Evolutionary conservation across 2,888 invertebrate species (phyloP), one percentile per base, ranked within the genome.

Genomic region (Eretmocerus hayati): DNA sequence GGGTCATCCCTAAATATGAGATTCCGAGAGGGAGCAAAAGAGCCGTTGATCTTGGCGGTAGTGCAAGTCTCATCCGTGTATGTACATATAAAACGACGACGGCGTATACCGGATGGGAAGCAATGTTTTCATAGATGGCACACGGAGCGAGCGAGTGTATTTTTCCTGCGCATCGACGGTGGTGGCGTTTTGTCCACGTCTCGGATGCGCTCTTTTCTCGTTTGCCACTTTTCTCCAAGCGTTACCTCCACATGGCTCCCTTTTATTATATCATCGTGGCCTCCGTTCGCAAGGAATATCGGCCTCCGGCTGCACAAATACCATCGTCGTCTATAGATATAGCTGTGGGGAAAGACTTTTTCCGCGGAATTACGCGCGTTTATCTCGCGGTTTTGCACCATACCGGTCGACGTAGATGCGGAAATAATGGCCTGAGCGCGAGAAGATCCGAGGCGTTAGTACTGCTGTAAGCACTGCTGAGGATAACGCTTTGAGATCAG

Each of bases 61-160:
- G n/a, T 33, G 33, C 19, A 22, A 3, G 11, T 6, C 43, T n/a
- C n/a, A n/a, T n/a, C n/a, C n/a, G n/a, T n/a, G n/a, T n/a, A n/a
- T n/a, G n/a, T n/a, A n/a, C n/a, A 31, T 47, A 36, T 47, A 42
- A 15, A 37, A 48, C 32, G 23, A n/a, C n/a, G n/a, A n/a, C n/a
- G n/a, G n/a, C n/a, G n/a, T n/a, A n/a, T n/a, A n/a, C n/a, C n/a
- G 16, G 31, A 42, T 42, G 39, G 43, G 44, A 46, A 50, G 55
- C 53, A 52, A 53, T 56, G 58, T 59, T 59, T 59, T 59, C 56
- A 54, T 50, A 56, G 57, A 55, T 56, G 46, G 48, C 21, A 48
- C 50, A 55, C 54, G 47, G 16, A 9, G 2, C 18, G 40, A 52
- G 56, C 18, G 40, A 52, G 56, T 48, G 41, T 56, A 52, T 54